These are phyloP conservation scores for Caranx ignobilis DNA, from an alignment of 2,113 vertebrate species.

Conservation along the genomic window DNA sequence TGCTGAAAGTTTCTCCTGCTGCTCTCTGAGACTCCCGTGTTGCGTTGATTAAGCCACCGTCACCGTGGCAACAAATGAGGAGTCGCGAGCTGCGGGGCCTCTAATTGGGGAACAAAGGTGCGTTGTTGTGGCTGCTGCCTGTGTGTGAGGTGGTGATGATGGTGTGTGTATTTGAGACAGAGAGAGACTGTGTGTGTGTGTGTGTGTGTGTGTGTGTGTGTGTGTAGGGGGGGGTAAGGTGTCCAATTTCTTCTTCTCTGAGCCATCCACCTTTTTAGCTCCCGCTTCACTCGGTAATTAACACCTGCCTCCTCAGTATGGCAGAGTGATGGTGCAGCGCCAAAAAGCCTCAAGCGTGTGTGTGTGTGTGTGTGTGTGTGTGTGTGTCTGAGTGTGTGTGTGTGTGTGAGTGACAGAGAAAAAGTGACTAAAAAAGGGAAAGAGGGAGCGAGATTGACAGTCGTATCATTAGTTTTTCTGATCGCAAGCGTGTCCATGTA, in stretches of 20 bases:
- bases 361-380: conserved; percentile 24
- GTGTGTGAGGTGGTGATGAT: conserved; percentile 30
- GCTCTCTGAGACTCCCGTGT: conserved; percentile 6
- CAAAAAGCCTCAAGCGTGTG: conserved; percentile 49
- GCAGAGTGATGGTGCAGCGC: conserved; percentile 49
- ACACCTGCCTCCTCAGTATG: conserved; percentile 78
- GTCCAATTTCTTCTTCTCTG: conserved; percentile 57
- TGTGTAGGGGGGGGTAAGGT: conserved; percentile 16
- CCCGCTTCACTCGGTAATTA: conserved; percentile 79
- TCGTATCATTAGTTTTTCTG: conserved; percentile 37
- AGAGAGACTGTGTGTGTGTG: background rate
- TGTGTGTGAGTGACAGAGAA: background rate
- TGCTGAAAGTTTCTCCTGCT: background rate
- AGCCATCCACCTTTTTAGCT: conserved; percentile 76
- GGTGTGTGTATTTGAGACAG: background rate
- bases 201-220: conserved; percentile 25
- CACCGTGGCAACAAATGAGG: conserved; percentile 46
- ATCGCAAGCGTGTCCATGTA: conserved; percentile 49
- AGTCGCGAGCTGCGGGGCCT: conserved; percentile 28
- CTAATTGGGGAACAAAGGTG: conserved; percentile 82
- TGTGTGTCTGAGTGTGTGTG: conserved; percentile 20
- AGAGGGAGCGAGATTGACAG: conserved; percentile 42
- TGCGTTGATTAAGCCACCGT: conserved; percentile 45
- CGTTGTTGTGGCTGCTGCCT: conserved; percentile 70
- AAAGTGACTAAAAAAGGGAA: conserved; percentile 3